A percentile compares a stretch with the other conserved stretches of the same genome.
Evolutionary conservation across 2,797 vertebrate species (phyloP).

Genomic region (Ctenochaetus hawaiiensis): DNA sequence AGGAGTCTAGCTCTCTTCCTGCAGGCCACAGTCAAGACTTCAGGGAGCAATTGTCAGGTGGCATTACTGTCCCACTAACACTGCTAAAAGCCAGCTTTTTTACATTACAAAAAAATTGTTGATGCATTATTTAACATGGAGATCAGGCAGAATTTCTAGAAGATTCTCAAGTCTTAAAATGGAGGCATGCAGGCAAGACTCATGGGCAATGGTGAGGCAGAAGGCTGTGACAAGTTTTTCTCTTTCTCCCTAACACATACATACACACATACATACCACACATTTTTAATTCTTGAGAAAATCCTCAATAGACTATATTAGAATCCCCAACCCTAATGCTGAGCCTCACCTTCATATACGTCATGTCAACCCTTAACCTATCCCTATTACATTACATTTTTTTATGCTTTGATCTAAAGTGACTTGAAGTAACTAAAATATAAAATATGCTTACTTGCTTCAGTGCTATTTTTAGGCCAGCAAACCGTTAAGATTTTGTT

Average conservation of each 20-base stretch:
- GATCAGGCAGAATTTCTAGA: constrained; percentile 81
- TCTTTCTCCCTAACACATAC: not conserved
- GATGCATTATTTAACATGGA: constrained; percentile 86
- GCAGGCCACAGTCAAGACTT: constrained; percentile 81
- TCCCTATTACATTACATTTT: not conserved
- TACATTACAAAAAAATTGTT: constrained; percentile 80
- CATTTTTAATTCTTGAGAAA: not conserved
- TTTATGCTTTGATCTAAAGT: not conserved
- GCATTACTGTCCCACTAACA: constrained; percentile 82
- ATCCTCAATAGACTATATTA: not conserved
- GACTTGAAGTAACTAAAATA: too few species aligned
- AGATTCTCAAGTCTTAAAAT: constrained; percentile 75
- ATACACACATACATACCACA: not conserved
- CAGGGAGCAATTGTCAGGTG: constrained; percentile 85
- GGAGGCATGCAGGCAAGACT: constrained; percentile 55
- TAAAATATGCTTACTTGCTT: too few species aligned
- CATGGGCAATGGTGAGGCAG: constrained; percentile 44
- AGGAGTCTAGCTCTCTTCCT: constrained; percentile 66
- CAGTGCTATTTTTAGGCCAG: too few species aligned
- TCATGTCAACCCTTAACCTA: not conserved
- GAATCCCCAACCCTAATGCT: not conserved
- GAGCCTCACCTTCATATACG: not conserved
- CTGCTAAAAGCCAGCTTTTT: constrained; percentile 83
- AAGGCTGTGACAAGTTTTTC: constrained; percentile 41
- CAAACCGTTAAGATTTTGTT: too few species aligned